Evolutionary conservation across 2,797 vertebrate species (phyloP).

Genomic region (Malurus leucopterus): DNA sequence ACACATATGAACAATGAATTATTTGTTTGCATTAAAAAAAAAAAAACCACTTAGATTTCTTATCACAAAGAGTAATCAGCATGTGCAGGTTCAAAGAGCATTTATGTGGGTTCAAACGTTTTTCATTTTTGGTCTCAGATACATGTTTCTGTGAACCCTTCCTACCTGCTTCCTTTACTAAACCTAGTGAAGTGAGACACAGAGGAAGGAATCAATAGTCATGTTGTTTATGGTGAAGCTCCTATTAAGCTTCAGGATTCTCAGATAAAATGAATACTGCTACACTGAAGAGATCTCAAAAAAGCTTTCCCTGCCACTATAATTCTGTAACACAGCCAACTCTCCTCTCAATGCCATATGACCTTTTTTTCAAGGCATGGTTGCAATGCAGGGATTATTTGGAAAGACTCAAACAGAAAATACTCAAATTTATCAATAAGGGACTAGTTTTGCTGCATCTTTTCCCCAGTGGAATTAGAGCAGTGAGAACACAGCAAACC

Average conservation of each 20-base stretch:
- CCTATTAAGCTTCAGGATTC: neutral
- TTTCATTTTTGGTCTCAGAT: neutral
- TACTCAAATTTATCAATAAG: neutral
- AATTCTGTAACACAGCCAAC: neutral
- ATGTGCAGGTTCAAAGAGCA: neutral
- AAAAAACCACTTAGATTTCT: neutral
- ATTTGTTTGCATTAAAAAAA: neutral
- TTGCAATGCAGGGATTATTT: neutral
- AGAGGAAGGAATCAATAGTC: slow-evolving; percentile 17
- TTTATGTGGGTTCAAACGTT: neutral
- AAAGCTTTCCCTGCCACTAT: neutral
- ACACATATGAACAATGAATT: neutral
- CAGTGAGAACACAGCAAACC: neutral
- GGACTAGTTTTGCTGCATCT: neutral
- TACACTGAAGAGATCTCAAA: neutral
- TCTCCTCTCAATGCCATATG: neutral
- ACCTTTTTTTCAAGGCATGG: neutral
- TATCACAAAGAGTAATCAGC: neutral
- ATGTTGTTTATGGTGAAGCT: neutral
- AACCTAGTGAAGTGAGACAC: neutral
- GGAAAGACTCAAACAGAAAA: neutral
- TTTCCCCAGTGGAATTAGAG: neutral
- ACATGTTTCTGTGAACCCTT: neutral
- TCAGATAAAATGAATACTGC: neutral
- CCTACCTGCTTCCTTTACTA: neutral